Evolutionary conservation across 1,140 invertebrate genomes (phyloP).

Genomic region (Batillaria attramentaria): DNA sequence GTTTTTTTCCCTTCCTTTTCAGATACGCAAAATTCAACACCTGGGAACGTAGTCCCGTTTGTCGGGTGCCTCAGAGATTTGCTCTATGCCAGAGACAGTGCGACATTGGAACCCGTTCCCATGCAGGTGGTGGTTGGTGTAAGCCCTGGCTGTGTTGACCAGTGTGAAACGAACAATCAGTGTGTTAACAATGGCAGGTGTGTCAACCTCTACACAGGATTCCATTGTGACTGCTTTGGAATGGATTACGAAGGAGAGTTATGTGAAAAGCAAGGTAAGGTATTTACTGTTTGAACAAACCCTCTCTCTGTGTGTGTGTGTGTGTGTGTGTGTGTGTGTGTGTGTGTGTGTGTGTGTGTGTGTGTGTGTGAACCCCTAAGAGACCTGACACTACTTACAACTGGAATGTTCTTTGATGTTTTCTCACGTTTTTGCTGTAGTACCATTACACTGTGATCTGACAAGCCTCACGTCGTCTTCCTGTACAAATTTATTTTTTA

Average conservation of each 20-base stretch:
- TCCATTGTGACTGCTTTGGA: slow-evolving; percentile 82
- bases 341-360: not conserved
- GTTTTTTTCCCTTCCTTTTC: slow-evolving; percentile 20
- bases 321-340: not conserved
- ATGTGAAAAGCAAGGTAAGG: slow-evolving; percentile 89
- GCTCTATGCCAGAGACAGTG: slow-evolving; percentile 84
- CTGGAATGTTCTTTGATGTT: too few species aligned
- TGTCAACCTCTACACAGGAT: slow-evolving; percentile 56
- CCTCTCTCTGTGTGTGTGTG: slow-evolving; percentile 11
- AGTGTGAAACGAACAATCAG: slow-evolving; percentile 72
- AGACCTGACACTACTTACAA: too few species aligned
- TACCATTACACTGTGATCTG: too few species aligned
- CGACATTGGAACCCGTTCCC: slow-evolving; percentile 83
- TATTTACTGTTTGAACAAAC: not conserved
- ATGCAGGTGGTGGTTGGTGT: slow-evolving; percentile 77
- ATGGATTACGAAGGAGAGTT: slow-evolving; percentile 90
- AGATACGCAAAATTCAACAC: slow-evolving; percentile 34
- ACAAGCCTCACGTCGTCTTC: too few species aligned
- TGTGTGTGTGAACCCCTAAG: not conserved
- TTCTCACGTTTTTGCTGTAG: too few species aligned
- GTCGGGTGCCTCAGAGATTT: slow-evolving; percentile 92
- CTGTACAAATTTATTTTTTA: too few species aligned
- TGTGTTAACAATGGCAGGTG: slow-evolving; percentile 57
- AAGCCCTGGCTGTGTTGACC: slow-evolving; percentile 72
- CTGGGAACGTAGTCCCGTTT: slow-evolving; percentile 87